These are phyloP conservation scores for Lasiurus cinereus DNA, from an alignment of 2,113 vertebrate genomes.

Conservation along the genomic window DNA sequence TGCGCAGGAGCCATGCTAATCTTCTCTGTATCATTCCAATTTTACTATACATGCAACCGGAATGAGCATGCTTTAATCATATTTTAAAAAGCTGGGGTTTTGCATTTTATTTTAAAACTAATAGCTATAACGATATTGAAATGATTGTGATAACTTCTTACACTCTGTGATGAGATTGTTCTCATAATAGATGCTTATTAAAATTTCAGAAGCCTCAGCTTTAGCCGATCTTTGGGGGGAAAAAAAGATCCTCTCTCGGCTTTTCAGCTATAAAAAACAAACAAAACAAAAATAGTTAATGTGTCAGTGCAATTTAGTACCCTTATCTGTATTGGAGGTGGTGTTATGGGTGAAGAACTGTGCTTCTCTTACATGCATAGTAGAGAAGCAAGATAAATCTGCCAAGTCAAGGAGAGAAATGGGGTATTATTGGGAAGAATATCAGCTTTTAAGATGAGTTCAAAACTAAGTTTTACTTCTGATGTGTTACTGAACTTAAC, in stretches of 20 bases:
- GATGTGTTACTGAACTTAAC: neutral
- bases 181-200: neutral
- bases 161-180: neutral
- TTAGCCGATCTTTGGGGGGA: neutral
- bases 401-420: neutral
- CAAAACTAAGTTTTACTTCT: slow-evolving; percentile 26
- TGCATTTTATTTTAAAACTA: slow-evolving; percentile 70
- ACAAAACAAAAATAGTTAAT: neutral
- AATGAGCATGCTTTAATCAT: slow-evolving; percentile 12
- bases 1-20: neutral
- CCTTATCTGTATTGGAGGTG: neutral
- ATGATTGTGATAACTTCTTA: neutral
- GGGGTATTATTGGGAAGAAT: neutral
- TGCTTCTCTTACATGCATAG: slow-evolving; percentile 1
- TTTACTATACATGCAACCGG: neutral
- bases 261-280: slow-evolving; percentile 41
- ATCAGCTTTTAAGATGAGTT: neutral
- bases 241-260: neutral
- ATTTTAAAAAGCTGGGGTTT: neutral
- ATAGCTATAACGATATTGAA: neutral
- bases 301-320: neutral
- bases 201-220: neutral
- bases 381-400: slow-evolving; percentile 35
- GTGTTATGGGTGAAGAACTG: neutral
- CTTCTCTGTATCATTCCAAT: neutral